Evolutionary conservation across 2,888 invertebrate species (phyloP), one percentile per base, ranked within the genome.

Genomic region (Ommatoiulus sabulosus): DNA sequence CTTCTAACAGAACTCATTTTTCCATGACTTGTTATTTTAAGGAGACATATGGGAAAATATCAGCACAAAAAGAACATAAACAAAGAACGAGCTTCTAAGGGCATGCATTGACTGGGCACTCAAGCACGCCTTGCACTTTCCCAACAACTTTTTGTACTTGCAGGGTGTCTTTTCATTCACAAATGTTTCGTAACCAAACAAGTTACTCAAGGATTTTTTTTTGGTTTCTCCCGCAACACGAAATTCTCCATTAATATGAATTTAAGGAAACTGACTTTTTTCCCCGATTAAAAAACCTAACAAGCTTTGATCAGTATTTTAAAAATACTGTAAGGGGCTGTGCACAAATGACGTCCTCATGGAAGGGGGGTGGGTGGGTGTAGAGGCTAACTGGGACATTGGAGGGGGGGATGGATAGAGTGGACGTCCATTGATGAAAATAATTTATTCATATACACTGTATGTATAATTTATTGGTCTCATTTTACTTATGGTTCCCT

Each of bases 1-100:
- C 20, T 72, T 24, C 24, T 7, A 72, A 72, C 24, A 72, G 5
- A n/a, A 63, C 63, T 0, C 72, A 10, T n/a, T 63, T 12, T 63
- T 46, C 63, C 6, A 72, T 72, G 72, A 72, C 72, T 72, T 20
- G 72, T 72, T 20, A 12, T 63, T 72, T 72, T 72, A 72, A 24
- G 24, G n/a, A 72, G 8, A 7, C 8, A 7, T 72, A 24, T 72
- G 72, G 72, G 72, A 7, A 72, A 72, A 72, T 63, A 6, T 2
- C 0, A 10, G 20, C 63, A 4, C 3, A 72, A 72, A 72, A 72
- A 3, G 20, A 24, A 24, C 24, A 63, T n/a, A 63, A 63, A 15
- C 17, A 63, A 20, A 24, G 20, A 1, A n/a, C n/a, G 4, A 7
- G 3, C n/a, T 8, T 72, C 8, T 24, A 4, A 7, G 5, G 5